Evolutionary conservation across 1,140 invertebrate genomes (phyloP).

Genomic region (Himalopsyche phryganea): DNA sequence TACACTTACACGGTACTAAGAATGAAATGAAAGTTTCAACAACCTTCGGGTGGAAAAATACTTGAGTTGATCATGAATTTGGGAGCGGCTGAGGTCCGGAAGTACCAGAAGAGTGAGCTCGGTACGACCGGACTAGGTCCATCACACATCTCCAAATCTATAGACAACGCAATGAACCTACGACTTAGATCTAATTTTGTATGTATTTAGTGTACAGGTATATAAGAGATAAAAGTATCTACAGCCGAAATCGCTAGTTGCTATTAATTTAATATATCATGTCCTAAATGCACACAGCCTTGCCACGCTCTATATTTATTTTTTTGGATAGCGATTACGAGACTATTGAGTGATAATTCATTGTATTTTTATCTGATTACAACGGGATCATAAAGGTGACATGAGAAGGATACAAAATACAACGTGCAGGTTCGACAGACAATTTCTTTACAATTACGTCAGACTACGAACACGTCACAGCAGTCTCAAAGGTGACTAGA

Average conservation of each 20-base stretch:
- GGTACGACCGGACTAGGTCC: slow-evolving; percentile 31
- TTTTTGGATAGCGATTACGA: slow-evolving; percentile 19
- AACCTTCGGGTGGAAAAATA: slow-evolving; percentile 30
- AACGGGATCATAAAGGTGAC: slow-evolving; percentile 20
- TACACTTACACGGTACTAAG: slow-evolving; percentile 24
- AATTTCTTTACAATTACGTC: slow-evolving; percentile 30
- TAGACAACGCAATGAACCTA: slow-evolving; percentile 36
- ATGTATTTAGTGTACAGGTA: slow-evolving; percentile 33
- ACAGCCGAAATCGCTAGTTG: slow-evolving; percentile 32
- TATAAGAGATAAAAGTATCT: slow-evolving; percentile 19
- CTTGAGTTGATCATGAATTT: slow-evolving; percentile 33
- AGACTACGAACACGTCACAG: slow-evolving; percentile 31
- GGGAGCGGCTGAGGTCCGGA: slow-evolving; percentile 32
- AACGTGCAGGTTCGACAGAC: slow-evolving; percentile 32
- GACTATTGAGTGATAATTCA: slow-evolving; percentile 10
- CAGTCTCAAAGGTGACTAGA: slow-evolving; percentile 33
- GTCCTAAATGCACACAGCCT: slow-evolving; percentile 63
- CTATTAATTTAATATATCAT: slow-evolving; percentile 38
- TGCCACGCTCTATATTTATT: slow-evolving; percentile 59
- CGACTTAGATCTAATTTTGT: slow-evolving; percentile 34
- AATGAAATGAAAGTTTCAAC: slow-evolving; percentile 34
- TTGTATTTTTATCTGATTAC: slow-evolving; percentile 8
- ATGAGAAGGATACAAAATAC: slow-evolving; percentile 27
- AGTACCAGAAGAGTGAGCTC: slow-evolving; percentile 21
- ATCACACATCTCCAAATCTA: slow-evolving; percentile 33